Evolutionary conservation across 2,797 vertebrate species (phyloP).

Genomic region (Podarcis lilfordi): DNA sequence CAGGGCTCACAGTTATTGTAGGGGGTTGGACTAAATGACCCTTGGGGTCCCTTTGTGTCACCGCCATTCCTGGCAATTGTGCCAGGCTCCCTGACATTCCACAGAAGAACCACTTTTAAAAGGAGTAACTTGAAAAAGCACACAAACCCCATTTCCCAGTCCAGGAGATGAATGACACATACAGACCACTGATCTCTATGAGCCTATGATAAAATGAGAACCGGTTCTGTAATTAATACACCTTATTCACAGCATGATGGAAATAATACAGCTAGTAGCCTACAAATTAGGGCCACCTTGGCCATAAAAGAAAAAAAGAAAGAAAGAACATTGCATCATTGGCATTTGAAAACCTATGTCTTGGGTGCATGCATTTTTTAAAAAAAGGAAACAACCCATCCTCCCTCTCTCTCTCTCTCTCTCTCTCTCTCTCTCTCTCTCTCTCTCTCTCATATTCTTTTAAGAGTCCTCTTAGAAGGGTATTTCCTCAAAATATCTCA

Average conservation of each 20-base stretch:
- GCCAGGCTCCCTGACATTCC: neutral
- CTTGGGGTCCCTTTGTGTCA: too few species aligned
- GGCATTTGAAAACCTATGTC: slow-evolving; percentile 47
- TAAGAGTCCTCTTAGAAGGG: slow-evolving; percentile 62
- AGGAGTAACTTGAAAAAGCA: neutral
- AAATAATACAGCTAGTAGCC: slow-evolving; percentile 44
- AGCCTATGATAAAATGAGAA: slow-evolving; percentile 19
- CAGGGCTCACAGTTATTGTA: neutral
- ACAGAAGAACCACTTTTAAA: neutral
- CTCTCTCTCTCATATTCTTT: slow-evolving; percentile 13
- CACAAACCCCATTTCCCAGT: neutral
- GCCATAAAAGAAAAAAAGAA: slow-evolving; percentile 49
- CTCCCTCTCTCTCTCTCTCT: neutral
- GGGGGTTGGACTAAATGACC: neutral
- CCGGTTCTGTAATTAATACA: slow-evolving; percentile 55
- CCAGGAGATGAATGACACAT: slow-evolving; percentile 19
- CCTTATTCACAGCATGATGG: slow-evolving; percentile 32
- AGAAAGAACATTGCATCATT: slow-evolving; percentile 8
- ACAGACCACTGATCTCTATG: neutral
- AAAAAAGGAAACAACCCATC: neutral
- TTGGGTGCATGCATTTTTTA: neutral
- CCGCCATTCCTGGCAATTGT: neutral
- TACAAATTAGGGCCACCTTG: slow-evolving; percentile 46
- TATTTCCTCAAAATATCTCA: slow-evolving; percentile 48
- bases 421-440: neutral